These are phyloP conservation scores for Danio kyathit DNA, from an alignment of 2,797 vertebrate species.

Conservation along the genomic window DNA sequence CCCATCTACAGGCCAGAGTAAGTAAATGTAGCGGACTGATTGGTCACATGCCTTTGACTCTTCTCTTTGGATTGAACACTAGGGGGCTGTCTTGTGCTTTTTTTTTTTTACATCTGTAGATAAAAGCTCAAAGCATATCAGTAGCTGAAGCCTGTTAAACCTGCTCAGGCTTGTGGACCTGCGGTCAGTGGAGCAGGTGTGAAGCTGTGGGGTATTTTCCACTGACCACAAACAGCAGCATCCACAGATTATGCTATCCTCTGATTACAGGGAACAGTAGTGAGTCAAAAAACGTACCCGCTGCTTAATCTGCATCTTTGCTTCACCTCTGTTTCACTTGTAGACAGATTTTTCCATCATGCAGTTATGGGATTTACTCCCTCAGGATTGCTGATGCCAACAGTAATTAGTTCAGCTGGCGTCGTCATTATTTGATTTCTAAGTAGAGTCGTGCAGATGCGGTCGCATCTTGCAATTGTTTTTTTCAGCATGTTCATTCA, in stretches of 20 bases:
- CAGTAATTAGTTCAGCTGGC: slow-evolving; percentile 10
- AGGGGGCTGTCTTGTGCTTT: slow-evolving; percentile 55
- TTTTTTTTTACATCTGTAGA: not conserved
- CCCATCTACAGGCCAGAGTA: slow-evolving; percentile 96
- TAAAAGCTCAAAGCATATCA: not conserved
- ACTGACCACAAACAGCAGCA: slow-evolving; percentile 54
- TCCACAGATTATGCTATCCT: slow-evolving; percentile 47
- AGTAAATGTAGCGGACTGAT: slow-evolving; percentile 67
- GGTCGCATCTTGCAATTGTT: not conserved
- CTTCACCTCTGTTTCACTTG: slow-evolving; percentile 50
- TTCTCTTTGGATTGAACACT: slow-evolving; percentile 11
- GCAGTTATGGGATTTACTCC: slow-evolving; percentile 20
- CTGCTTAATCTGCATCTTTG: slow-evolving; percentile 56
- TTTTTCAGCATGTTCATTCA: not conserved
- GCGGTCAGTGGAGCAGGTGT: slow-evolving; percentile 69
- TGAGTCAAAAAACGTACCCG: slow-evolving; percentile 32
- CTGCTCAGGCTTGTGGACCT: slow-evolving; percentile 48
- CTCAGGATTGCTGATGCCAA: slow-evolving; percentile 39
- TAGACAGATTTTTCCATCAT: slow-evolving; percentile 46
- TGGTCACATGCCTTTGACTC: not conserved
- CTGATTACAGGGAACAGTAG: slow-evolving; percentile 67
- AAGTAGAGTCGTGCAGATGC: not conserved
- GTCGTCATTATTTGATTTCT: not conserved
- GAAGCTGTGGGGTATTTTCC: slow-evolving; percentile 51
- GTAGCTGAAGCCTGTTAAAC: slow-evolving; percentile 24